phyloP scores from a whole-genome alignment of 2,888 invertebrate genomes.

The Rosalia funebris region DNA sequence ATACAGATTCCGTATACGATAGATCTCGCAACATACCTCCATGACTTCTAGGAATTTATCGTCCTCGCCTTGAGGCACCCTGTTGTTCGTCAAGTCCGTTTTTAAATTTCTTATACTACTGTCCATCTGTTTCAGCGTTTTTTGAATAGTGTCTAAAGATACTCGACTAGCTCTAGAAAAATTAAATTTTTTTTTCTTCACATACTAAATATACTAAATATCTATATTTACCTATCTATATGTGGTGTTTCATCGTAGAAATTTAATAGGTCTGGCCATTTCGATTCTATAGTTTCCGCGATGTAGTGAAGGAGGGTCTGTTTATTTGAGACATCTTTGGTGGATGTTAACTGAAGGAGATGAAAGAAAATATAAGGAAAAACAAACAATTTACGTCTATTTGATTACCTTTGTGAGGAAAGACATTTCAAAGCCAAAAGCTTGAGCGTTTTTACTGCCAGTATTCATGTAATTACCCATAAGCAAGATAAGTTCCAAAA shows the following conservation, averaged over 20 bases:
- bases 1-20: too few relatives aligned
- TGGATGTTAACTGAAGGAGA: constrained; percentile 75
- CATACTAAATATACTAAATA: too few relatives aligned
- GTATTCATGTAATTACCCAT: constrained; percentile 98
- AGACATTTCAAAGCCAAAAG: constrained; percentile 96
- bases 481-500: constrained; percentile 88
- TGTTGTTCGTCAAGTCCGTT: constrained; percentile 87
- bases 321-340: constrained; percentile 94
- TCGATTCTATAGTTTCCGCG: constrained; percentile 86
- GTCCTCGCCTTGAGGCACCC: constrained; percentile 80
- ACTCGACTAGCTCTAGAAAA: constrained; percentile 80
- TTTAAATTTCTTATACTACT: constrained; percentile 87
- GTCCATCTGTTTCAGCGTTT: constrained; percentile 86
- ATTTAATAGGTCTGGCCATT: constrained; percentile 84
- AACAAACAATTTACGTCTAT: not conserved
- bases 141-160: constrained; percentile 83
- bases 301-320: constrained; percentile 93
- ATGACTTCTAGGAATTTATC: constrained; percentile 89
- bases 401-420: constrained; percentile 86
- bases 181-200: constrained; percentile 5
- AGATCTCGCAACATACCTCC: constrained; percentile 81
- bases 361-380: not conserved
- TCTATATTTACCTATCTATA: constrained; percentile 76
- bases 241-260: constrained; percentile 90
- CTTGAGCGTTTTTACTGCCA: constrained; percentile 92